Evolutionary conservation across 2,888 invertebrate species (phyloP).

Genomic region (Barypeithes pellucidus): DNA sequence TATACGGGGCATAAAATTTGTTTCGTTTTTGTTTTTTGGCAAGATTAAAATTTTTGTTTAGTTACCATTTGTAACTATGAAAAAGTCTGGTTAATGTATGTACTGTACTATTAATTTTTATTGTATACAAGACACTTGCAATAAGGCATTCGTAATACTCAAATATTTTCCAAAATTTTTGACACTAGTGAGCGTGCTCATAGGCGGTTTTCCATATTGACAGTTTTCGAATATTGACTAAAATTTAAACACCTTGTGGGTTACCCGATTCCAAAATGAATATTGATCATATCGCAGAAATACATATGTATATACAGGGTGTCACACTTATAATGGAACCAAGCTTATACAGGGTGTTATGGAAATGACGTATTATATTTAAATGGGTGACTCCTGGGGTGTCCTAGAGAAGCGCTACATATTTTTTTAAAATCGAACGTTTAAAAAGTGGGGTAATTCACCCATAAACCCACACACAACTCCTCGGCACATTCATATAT

Average conservation of each 20-base stretch:
- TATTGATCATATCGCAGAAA: too few relatives aligned
- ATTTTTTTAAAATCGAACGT: too few relatives aligned
- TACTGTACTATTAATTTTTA: constrained; percentile 9
- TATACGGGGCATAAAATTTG: constrained; percentile 7
- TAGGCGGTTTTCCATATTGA: constrained; percentile 44
- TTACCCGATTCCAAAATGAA: neutral
- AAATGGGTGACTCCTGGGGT: too few relatives aligned
- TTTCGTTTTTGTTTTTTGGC: constrained; percentile 16
- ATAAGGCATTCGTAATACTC: constrained; percentile 53
- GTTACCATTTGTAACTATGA: constrained; percentile 32
- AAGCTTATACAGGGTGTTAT: too few relatives aligned
- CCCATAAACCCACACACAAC: too few relatives aligned
- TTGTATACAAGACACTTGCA: constrained; percentile 51
- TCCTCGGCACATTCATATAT: too few relatives aligned
- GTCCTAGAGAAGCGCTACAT: too few relatives aligned
- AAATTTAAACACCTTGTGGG: constrained; percentile 1
- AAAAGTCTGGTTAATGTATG: constrained; percentile 28
- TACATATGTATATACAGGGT: too few relatives aligned
- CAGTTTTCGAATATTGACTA: constrained; percentile 38
- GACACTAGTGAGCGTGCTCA: constrained; percentile 36
- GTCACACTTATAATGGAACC: too few relatives aligned
- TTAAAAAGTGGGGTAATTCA: too few relatives aligned
- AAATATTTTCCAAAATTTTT: constrained; percentile 59
- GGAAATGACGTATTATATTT: too few relatives aligned
- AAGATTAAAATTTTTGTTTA: constrained; percentile 18